Conservation (phyloP, 2,888 invertebrate species). For the Sphinx pinastri region DNA sequence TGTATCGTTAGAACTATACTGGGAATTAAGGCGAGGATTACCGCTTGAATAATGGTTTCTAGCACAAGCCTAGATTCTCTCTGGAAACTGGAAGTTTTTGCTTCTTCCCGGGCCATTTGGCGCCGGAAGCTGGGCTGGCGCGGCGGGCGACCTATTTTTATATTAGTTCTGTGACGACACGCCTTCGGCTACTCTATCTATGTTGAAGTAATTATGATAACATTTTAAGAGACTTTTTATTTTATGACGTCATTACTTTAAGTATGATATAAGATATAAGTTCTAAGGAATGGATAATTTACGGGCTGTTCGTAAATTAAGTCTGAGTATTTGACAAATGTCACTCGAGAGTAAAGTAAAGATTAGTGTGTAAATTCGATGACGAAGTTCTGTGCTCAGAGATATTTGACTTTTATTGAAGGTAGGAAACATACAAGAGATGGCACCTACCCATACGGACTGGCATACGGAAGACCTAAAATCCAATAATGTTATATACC, state of each 20-base stretch:
- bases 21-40: constrained; percentile 8
- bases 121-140: constrained; percentile 62
- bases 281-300: constrained; percentile 1
- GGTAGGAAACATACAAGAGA: no score
- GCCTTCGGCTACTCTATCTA: constrained; percentile 41
- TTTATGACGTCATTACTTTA: constrained; percentile 25
- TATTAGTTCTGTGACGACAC: constrained; percentile 54
- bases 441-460: no score
- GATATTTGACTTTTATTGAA: no score
- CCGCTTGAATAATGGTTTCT: not conserved
- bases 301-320: not conserved
- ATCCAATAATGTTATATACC: no score
- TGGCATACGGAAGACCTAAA: no score
- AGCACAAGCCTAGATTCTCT: constrained; percentile 16
- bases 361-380: no score
- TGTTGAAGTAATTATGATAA: constrained; percentile 28
- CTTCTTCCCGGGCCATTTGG: constrained; percentile 61
- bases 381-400: no score
- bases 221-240: constrained; percentile 25
- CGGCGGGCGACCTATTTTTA: constrained; percentile 59
- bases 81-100: constrained; percentile 47
- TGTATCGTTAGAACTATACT: not conserved
- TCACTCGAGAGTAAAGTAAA: not conserved
- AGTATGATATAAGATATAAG: constrained; percentile 5
- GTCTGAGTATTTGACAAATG: not conserved